Conservation (phyloP, 2,888 invertebrate species). For the Elmis aenea region DNA sequence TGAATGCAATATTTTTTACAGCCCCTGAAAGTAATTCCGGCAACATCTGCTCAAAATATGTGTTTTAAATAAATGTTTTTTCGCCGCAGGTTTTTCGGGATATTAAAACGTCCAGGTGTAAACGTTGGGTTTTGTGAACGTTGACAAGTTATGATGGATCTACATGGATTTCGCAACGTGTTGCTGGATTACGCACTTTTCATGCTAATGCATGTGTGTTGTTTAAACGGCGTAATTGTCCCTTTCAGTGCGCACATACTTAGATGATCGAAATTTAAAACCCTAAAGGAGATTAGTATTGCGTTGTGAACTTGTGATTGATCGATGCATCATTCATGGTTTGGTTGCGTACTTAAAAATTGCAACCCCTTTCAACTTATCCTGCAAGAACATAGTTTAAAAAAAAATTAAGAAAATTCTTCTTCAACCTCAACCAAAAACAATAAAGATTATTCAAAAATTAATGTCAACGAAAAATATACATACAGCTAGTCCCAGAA, state of each 20-base stretch:
- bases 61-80: constrained; percentile 37
- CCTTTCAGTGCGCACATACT: constrained; percentile 22
- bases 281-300: too few relatives aligned
- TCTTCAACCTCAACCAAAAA: too few relatives aligned
- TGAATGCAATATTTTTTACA: constrained; percentile 21
- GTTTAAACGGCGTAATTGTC: constrained; percentile 47
- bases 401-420: too few relatives aligned
- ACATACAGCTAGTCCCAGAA: too few relatives aligned
- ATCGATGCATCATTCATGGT: too few relatives aligned
- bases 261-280: too few relatives aligned
- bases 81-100: constrained; percentile 37
- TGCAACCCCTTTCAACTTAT: too few relatives aligned
- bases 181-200: constrained; percentile 33
- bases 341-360: too few relatives aligned
- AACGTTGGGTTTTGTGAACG: constrained; percentile 26
- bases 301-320: too few relatives aligned
- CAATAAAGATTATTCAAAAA: too few relatives aligned
- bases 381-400: too few relatives aligned
- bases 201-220: constrained; percentile 42
- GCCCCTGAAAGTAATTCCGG: constrained; percentile 31
- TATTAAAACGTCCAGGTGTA: constrained; percentile 36
- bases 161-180: constrained; percentile 27
- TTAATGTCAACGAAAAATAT: too few relatives aligned
- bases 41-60: constrained; percentile 40
- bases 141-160: constrained; percentile 44